Evolutionary conservation across 2,113 vertebrate species (phyloP).

Genomic region (Cyphotilapia sp.): DNA sequence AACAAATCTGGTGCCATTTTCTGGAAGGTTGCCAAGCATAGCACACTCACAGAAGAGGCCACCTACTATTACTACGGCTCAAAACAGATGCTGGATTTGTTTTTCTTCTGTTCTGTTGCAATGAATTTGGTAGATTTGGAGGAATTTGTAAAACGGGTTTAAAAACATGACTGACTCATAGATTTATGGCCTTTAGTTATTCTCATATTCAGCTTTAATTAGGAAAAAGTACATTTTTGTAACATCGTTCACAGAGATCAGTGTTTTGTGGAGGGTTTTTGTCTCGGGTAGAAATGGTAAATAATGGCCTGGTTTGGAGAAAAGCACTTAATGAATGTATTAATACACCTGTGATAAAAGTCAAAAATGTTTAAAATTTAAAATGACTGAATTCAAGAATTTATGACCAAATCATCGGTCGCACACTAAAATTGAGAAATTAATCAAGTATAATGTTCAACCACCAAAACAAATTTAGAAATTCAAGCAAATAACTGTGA

Average conservation of each 20-base stretch:
- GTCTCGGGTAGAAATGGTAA: neutral
- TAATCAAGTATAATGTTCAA: neutral
- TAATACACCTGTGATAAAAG: neutral
- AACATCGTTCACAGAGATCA: neutral
- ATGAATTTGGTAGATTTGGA: neutral
- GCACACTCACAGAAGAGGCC: neutral
- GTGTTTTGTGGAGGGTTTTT: accelerated
- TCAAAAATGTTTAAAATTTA: neutral
- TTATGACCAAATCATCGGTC: accelerated
- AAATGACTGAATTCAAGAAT: neutral
- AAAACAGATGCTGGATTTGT: neutral
- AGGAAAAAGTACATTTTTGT: neutral
- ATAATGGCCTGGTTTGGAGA: neutral
- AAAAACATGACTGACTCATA: neutral
- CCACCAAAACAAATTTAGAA: neutral
- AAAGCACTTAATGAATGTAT: neutral
- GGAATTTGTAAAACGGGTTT: neutral
- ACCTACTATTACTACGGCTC: neutral
- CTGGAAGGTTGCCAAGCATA: neutral
- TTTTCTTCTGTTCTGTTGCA: neutral
- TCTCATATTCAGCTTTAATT: neutral
- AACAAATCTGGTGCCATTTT: neutral
- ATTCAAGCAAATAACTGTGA: neutral
- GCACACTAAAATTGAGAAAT: neutral
- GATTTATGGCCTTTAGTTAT: neutral